phyloP scores from a whole-genome alignment of 2,888 invertebrate species.

The Lithophane ornitopus region DNA sequence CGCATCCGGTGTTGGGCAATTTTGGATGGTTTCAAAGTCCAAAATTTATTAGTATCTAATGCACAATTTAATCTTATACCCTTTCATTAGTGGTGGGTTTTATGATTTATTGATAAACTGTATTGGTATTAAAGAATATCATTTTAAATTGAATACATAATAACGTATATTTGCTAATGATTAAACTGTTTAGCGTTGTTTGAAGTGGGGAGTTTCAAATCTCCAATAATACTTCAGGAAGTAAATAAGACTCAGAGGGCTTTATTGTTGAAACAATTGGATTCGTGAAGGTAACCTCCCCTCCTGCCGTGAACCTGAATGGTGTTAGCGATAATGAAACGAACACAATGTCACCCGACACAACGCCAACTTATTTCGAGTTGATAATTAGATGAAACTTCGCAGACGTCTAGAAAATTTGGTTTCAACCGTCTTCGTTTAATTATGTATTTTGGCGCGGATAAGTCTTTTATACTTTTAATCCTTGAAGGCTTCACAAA shows the following conservation, averaged over 20 bases:
- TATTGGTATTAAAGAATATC: slow-evolving; percentile 30
- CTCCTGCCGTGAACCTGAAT: slow-evolving; percentile 9
- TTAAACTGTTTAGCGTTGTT: slow-evolving; percentile 12
- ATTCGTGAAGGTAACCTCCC: slow-evolving; percentile 15
- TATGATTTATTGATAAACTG: slow-evolving; percentile 22
- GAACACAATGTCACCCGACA: slow-evolving; percentile 45
- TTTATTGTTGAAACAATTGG: slow-evolving; percentile 24
- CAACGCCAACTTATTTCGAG: slow-evolving; percentile 50
- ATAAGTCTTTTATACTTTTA: slow-evolving; percentile 36
- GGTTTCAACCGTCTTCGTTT: slow-evolving; percentile 44
- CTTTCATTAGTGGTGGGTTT: slow-evolving; percentile 44
- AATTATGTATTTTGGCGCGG: slow-evolving; percentile 48
- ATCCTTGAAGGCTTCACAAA: slow-evolving; percentile 17
- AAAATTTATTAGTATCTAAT: slow-evolving; percentile 39
- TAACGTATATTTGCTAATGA: slow-evolving; percentile 19
- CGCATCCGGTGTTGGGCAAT: slow-evolving; percentile 47
- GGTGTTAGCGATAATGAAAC: slow-evolving; percentile 42
- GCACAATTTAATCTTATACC: slow-evolving; percentile 27
- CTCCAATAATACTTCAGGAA: slow-evolving; percentile 25
- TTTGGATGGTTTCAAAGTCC: slow-evolving; percentile 22
- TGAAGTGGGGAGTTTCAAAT: slow-evolving; percentile 7
- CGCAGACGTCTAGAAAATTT: slow-evolving; percentile 68
- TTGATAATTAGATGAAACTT: slow-evolving; percentile 64
- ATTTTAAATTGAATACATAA: slow-evolving; percentile 30
- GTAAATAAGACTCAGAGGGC: slow-evolving; percentile 18